phyloP scores from a whole-genome alignment of 1,140 invertebrate genomes.

The Trichonephila clavata region DNA sequence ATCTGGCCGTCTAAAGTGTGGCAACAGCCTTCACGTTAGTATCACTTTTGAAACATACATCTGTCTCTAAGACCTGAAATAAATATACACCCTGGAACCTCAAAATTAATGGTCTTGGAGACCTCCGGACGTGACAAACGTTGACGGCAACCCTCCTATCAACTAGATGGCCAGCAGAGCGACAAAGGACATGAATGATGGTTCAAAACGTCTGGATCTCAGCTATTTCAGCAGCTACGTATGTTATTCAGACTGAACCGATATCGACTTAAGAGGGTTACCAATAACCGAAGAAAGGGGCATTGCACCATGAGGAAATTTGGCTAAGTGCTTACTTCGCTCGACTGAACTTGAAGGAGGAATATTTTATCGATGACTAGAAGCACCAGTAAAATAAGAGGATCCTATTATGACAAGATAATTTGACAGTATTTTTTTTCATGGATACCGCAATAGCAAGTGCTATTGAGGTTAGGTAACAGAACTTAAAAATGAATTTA shows the following conservation, averaged over 20 bases:
- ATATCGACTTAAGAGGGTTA: slow-evolving; percentile 44
- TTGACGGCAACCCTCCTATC: slow-evolving; percentile 67
- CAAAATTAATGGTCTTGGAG: slow-evolving; percentile 59
- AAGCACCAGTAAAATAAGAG: too few relatives aligned
- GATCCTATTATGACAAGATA: too few relatives aligned
- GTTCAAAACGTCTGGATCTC: slow-evolving; percentile 60
- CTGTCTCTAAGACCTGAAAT: slow-evolving; percentile 54
- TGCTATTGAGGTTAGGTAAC: too few relatives aligned
- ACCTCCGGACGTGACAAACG: slow-evolving; percentile 68
- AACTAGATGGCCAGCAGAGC: slow-evolving; percentile 67
- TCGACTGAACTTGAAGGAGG: slow-evolving; percentile 7
- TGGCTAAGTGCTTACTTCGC: neutral
- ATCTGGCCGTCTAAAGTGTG: neutral
- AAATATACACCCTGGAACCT: slow-evolving; percentile 70
- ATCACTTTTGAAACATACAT: neutral
- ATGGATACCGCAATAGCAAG: too few relatives aligned
- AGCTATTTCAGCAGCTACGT: slow-evolving; percentile 58
- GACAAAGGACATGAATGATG: slow-evolving; percentile 63
- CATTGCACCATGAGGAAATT: slow-evolving; percentile 21
- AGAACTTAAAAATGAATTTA: too few relatives aligned
- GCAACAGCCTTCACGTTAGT: neutral
- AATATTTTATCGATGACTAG: slow-evolving; percentile 19
- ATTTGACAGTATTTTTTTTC: too few relatives aligned
- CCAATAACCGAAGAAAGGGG: neutral
- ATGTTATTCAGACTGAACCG: slow-evolving; percentile 39